Base-by-base conservation (phyloP, 2,797 vertebrate species). In the Melopsittacus undulatus region DNA sequence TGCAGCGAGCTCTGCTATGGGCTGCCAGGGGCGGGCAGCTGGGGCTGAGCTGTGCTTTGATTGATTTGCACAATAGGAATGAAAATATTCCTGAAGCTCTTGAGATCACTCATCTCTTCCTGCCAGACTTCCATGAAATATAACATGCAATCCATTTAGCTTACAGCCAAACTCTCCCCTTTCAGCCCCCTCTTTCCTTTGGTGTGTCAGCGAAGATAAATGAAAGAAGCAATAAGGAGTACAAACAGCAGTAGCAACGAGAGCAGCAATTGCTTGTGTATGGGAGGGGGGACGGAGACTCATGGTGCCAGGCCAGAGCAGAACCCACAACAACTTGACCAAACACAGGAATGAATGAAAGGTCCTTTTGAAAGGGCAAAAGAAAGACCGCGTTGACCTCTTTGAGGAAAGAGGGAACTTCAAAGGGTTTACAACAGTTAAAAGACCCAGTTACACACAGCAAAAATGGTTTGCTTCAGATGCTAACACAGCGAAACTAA, bases 131-230 rank as follows among this genome's bases (percentile, higher is more conserved):
- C 94, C 94, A 95, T 96, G 92, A 94, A 97, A 97, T 93, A 94
- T 96, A 97, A 97, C 96, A 95, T 97, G 96, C 96, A 97, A 97
- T 97, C 96, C 96, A 97, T 97, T 97, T 97, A 96, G 95, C 96
- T 97, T 95, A 96, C 94, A 97, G 96, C 90, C 95, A 97, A 92
- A 96, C 94, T 96, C 94, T 92, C 93, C 90, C 82, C 91, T 95
- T 94, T 93, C 64, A 54, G 88, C 92, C 87, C 90, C 69, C 73
- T 72, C 91, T 95, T 97, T 85, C 95, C 94, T 97, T 97, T 97
- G 94, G 96, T 96, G 97, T 97, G 96, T 97, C 97, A 97, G 84
- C 0, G 34, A 97, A 97, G 97, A 97, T 95, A 94, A 96, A 97
- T 97, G 97, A 94, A 97, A 92, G 83, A 86, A 97, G 95, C 93